Evolutionary conservation across 2,888 invertebrate species (phyloP), one percentile per base, ranked within the genome.

Genomic region (Charanyca ferruginea): DNA sequence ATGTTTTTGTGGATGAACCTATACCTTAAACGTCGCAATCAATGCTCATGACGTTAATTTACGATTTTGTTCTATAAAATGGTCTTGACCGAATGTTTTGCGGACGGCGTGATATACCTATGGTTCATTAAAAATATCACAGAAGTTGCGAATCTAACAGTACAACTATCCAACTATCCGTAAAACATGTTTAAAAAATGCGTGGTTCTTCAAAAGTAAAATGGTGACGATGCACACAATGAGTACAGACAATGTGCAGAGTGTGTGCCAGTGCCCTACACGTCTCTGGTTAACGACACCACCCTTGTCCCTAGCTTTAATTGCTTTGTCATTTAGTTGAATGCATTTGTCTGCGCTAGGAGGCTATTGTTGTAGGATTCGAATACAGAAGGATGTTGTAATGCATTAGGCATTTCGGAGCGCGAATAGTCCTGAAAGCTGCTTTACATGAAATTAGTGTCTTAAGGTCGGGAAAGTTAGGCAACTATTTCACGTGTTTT

Each of bases 301-400:
- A 48, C 28, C 52, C 58, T 59, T 59, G 38, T 49, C 16, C 32
- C 16, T 0, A 13, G 44, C 25, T 25, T 41, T 69, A 75, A 75
- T 74, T 75, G 64, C 53, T 69, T 61, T 49, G 48, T 35, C 49
- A 53, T 58, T 62, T 53, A 38, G 57, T 58, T 49, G 52, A 64
- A 71, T 64, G 71, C 58, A 51, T 35, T 62, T 57, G 48, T 38
- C 49, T 28, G 47, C 35, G 16, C 20, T 57, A 6, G 22, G 23
- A n/a, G 38, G 48, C n/a, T 58, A 61, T 61, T 63, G 32, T 47
- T 42, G 35, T 54, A 22, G 41, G 41, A 62, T 53, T 73, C 47
- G 32, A 55, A 47, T 28, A 20, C 47, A 32, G 41, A 49, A 32
- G 44, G 18, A 35, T 54, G 7, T 9, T 59, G 32, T 55, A 66